Evolutionary conservation across 2,888 invertebrate species (phyloP), one percentile per base, ranked within the genome.

Genomic region (Caenorhabditis sinica): DNA sequence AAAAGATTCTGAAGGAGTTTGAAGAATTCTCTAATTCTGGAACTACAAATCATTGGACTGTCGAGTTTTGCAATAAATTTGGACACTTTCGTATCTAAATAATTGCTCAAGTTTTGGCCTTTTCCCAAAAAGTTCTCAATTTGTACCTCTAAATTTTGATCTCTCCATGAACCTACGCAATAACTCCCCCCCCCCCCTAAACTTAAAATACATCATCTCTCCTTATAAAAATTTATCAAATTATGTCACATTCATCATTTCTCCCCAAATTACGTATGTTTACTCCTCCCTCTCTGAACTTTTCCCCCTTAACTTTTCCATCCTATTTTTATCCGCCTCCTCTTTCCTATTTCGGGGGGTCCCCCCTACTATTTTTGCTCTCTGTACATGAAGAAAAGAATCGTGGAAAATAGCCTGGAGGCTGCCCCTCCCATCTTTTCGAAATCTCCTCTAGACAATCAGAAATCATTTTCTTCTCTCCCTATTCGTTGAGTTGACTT

Each of bases 401-500:
- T 17, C 56, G 33, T 45, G 60, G 60, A 61, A 71, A 63, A 53
- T 49, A 36, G 66, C 66, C 77, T 36, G 49, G 28, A 53, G 68
- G 61, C 69, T 49, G 13, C 11, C 40, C 9, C 40, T 13, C 11
- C 6, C 13, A 5, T 40, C 13, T 40, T 69, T 69, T 68, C 51
- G 61, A 73, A 74, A 74, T 81, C 81, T 74, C 53, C 30, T n/a
- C n/a, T 53, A 61, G 81, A 73, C 68, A 81, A 73, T 74, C 81
- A 72, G 79, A 79, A 79, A 72, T 79, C 71, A 79, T 53, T 23
- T 2, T 45, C 53, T 1, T 33, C 45, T 20, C 25, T 61, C 36
- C 45, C 17, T 15, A 0, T 45, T 15, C 45, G 5, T 43, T 9
- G 4, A 8, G 28, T 25, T 56, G 25, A 15, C 11, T 36, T 61